Evolutionary conservation across 2,888 invertebrate species (phyloP), one percentile per base, ranked within the genome.

Genomic region (Ormyrus rosae): DNA sequence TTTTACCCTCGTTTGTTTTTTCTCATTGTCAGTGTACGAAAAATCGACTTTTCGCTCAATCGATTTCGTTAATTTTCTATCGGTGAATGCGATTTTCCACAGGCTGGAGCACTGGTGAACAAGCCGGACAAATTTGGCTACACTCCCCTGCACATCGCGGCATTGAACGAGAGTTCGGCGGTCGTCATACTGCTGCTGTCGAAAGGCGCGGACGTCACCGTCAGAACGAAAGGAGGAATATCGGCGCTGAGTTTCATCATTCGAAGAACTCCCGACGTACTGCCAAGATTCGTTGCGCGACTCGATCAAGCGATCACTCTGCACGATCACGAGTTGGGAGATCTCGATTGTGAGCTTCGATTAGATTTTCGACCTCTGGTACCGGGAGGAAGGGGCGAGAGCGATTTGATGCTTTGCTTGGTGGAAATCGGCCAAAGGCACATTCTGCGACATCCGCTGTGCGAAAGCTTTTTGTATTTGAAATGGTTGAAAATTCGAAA

Each of bases 401-500:
- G 90, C 92, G 94, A 89, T 89, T 92, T 87, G 90, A 94, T 73
- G 89, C 95, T 84, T 93, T 96, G 83, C 94, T 95, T 71, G 91
- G 93, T 83, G 85, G 96, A 92, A 83, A 96, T 96, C 2, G 96
- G 96, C 1, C 95, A 95, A 83, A 94, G 95, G 85, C 94, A 96
- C 73, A 92, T 96, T 8, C 90, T 97, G 2, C 96, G 96, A 88
- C 97, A 97, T 91, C 96, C 97, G 0, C 92, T 97, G 0, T 96
- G 96, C 83, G 96, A 96, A 90, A 96, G 96, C 4, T 97, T 97
- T 88, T 92, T 97, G 0, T 95, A 95, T 86, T 91, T 97, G 34
- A 97, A 97, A 91, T 97, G 96, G 96, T 92, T 95, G 74, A 92
- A 95, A 84, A 96, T 97, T 84, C 92, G 96, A 71, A 96, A 96